These are phyloP conservation scores for Amorpha juglandis DNA, from an alignment of 2,888 invertebrate genomes.

Conservation along the genomic window DNA sequence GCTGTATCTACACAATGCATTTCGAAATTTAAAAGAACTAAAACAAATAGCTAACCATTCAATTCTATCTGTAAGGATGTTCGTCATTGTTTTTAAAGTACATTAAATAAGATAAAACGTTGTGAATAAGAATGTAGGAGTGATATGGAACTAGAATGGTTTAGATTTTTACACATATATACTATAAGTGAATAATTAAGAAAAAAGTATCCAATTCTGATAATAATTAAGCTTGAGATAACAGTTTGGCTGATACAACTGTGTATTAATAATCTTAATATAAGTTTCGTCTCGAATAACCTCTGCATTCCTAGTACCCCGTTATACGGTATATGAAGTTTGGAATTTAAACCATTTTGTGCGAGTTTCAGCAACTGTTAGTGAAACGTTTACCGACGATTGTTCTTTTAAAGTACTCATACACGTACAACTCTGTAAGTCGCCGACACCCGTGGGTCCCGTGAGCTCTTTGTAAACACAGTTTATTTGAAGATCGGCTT, in stretches of 20 bases:
- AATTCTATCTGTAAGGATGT: slow-evolving; percentile 31
- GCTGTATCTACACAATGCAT: slow-evolving; percentile 55
- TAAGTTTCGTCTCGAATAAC: no score
- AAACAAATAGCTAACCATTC: slow-evolving; percentile 41
- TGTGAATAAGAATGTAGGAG: no score
- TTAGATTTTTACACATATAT: no score
- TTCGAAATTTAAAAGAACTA: slow-evolving; percentile 46
- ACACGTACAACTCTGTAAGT: slow-evolving; percentile 53
- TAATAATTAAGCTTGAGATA: no score
- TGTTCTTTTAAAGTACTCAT: slow-evolving; percentile 66
- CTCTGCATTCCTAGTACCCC: no score
- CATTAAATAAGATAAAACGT: no score
- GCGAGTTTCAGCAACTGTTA: slow-evolving; percentile 39
- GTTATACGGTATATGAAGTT: slow-evolving; percentile 11
- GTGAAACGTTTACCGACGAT: slow-evolving; percentile 63
- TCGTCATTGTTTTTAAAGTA: not conserved
- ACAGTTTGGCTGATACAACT: no score
- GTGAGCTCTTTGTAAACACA: slow-evolving; percentile 66
- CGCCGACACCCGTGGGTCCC: slow-evolving; percentile 49
- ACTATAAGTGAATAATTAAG: no score
- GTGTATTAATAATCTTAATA: no score
- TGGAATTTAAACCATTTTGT: slow-evolving; percentile 41
- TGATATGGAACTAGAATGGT: no score
- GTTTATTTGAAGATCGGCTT: slow-evolving; percentile 52
- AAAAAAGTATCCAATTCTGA: no score